Percentiles rank a stretch among this genome's conserved stretches.
phyloP scores from a whole-genome alignment of 1,140 invertebrate genomes.

The Drosophila littoralis region DNA sequence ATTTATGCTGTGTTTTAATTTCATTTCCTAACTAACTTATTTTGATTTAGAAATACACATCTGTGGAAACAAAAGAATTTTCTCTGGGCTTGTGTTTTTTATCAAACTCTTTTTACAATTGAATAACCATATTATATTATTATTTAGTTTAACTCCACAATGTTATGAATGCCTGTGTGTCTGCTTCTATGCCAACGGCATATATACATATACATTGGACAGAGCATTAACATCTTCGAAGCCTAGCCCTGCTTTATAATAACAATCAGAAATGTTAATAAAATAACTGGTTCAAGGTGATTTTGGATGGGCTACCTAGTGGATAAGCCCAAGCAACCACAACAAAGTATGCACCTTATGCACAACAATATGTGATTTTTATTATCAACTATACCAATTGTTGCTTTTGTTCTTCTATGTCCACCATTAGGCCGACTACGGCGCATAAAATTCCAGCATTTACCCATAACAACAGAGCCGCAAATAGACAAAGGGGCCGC shows the following conservation, averaged over 20 bases:
- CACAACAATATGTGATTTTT: constrained; percentile 10
- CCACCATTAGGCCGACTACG: constrained; percentile 58
- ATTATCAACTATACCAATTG: constrained; percentile 23
- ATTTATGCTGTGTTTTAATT: constrained; percentile 18
- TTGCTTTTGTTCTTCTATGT: constrained; percentile 43
- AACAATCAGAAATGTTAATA: neutral
- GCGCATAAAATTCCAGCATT: constrained; percentile 48
- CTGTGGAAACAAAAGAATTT: constrained; percentile 1
- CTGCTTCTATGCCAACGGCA: too few species aligned
- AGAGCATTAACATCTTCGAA: too few species aligned
- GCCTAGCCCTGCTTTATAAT: neutral
- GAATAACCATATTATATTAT: too few species aligned
- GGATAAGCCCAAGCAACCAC: neutral
- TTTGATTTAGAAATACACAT: neutral
- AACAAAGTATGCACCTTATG: neutral
- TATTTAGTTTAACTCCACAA: too few species aligned
- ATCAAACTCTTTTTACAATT: neutral
- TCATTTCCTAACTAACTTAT: neutral
- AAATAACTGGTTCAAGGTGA: neutral
- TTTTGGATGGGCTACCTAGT: neutral
- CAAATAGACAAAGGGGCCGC: neutral
- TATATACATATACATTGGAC: too few species aligned
- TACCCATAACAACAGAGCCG: neutral
- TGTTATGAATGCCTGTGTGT: too few species aligned
- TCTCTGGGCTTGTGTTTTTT: neutral